A percentile compares a stretch with the other conserved stretches of the same genome.
Conservation (phyloP, 2,113 vertebrate genomes). For the Stictonetta naevosa region DNA sequence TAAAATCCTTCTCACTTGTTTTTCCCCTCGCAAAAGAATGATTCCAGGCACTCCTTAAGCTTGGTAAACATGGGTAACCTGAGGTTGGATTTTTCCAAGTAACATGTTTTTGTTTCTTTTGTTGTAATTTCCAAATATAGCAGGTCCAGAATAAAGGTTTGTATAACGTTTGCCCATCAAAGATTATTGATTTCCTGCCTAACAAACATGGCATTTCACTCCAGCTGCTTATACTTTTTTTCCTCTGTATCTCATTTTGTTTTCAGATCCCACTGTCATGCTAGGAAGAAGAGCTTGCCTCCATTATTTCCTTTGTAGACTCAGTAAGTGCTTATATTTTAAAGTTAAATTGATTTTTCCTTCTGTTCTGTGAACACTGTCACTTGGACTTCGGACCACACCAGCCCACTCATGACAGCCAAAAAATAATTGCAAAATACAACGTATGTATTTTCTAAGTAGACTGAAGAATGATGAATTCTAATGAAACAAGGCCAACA, state of each 20-base stretch:
- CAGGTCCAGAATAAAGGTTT: slow-evolving; percentile 29
- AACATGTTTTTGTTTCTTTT: slow-evolving; percentile 31
- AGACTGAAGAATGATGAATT: neutral
- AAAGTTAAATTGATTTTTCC: slow-evolving; percentile 35
- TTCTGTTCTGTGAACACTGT: neutral
- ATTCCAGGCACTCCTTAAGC: slow-evolving; percentile 37
- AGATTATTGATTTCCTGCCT: slow-evolving; percentile 27
- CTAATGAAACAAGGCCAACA: neutral
- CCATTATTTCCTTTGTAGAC: slow-evolving; percentile 15
- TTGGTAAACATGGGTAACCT: slow-evolving; percentile 22
- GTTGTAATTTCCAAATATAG: slow-evolving; percentile 17
- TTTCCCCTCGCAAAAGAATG: neutral
- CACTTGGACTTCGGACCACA: neutral
- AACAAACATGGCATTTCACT: slow-evolving; percentile 12
- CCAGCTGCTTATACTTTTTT: neutral
- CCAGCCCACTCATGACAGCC: neutral
- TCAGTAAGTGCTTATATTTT: slow-evolving; percentile 2
- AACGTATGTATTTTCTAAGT: neutral
- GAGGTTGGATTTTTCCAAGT: neutral
- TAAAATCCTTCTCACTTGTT: slow-evolving; percentile 28
- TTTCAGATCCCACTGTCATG: neutral
- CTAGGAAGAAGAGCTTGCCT: slow-evolving; percentile 32
- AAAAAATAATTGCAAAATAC: neutral
- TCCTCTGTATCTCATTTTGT: neutral
- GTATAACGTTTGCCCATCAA: slow-evolving; percentile 10